Percentiles rank a stretch among this genome's conserved stretches.
Conservation (phyloP, 2,113 vertebrate species). For the Chelonoidis abingdonii region DNA sequence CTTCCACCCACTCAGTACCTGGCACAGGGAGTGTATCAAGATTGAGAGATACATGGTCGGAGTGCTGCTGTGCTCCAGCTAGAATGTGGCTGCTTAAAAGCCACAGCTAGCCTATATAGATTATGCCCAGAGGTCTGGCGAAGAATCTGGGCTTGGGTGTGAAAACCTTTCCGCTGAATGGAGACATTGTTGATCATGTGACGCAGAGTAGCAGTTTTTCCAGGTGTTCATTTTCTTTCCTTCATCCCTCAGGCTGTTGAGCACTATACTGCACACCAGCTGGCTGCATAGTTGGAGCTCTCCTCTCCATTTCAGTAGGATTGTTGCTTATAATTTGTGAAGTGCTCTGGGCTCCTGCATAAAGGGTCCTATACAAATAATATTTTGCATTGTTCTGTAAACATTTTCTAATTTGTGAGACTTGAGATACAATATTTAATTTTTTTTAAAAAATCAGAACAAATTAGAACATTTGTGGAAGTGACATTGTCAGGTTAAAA, state of each 20-base stretch:
- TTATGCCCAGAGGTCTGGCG: background rate
- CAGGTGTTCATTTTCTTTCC: background rate
- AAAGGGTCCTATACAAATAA: background rate
- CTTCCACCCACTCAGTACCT: background rate
- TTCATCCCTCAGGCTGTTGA: background rate
- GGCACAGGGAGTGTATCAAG: background rate
- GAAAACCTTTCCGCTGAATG: background rate
- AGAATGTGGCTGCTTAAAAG: background rate
- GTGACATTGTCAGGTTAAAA: background rate
- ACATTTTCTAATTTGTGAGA: background rate
- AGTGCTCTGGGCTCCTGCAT: background rate
- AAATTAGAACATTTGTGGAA: background rate
- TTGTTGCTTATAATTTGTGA: background rate
- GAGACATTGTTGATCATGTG: background rate
- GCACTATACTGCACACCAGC: background rate
- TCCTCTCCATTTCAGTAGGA: background rate
- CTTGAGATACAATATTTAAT: background rate
- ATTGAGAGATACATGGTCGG: background rate
- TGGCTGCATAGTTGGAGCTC: background rate
- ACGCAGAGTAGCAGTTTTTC: background rate
- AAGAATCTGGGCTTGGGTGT: background rate
- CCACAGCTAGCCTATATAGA: background rate
- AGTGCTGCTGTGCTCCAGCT: background rate
- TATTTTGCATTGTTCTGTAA: background rate
- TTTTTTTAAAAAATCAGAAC: conserved; percentile 11